Evolutionary conservation across 2,113 vertebrate species (phyloP).

Genomic region (Cacatua alba): DNA sequence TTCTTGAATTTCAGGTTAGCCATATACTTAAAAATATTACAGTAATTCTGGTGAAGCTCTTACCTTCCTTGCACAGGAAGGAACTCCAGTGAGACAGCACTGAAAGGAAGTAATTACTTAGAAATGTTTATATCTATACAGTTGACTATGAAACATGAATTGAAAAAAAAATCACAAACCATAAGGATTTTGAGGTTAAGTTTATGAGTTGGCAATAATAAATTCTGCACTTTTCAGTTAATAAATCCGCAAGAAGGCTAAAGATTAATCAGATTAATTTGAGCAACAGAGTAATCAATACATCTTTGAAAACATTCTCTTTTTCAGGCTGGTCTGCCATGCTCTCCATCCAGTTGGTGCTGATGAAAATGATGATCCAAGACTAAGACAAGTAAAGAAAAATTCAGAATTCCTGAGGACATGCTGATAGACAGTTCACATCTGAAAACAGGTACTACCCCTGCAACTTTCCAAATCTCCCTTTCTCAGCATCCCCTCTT

Average conservation of each 20-base stretch:
- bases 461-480: not conserved
- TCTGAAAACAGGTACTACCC: not conserved
- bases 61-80: not conserved
- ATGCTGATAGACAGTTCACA: not conserved
- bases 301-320: not conserved
- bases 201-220: not conserved
- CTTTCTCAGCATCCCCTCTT: not conserved
- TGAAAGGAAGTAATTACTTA: conserved; percentile 1
- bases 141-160: not conserved
- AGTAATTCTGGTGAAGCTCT: not conserved
- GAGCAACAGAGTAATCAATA: not conserved
- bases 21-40: not conserved
- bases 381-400: not conserved
- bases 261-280: not conserved
- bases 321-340: not conserved
- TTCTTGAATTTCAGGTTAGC: not conserved
- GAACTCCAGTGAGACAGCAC: not conserved
- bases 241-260: not conserved
- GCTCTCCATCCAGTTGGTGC: not conserved
- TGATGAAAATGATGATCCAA: not conserved
- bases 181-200: not conserved
- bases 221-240: not conserved
- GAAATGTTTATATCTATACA: not conserved
- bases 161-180: not conserved
- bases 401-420: not conserved